Evolutionary conservation across 2,797 vertebrate genomes (phyloP).

Genomic region (Acrossocheilus wenchowensis): DNA sequence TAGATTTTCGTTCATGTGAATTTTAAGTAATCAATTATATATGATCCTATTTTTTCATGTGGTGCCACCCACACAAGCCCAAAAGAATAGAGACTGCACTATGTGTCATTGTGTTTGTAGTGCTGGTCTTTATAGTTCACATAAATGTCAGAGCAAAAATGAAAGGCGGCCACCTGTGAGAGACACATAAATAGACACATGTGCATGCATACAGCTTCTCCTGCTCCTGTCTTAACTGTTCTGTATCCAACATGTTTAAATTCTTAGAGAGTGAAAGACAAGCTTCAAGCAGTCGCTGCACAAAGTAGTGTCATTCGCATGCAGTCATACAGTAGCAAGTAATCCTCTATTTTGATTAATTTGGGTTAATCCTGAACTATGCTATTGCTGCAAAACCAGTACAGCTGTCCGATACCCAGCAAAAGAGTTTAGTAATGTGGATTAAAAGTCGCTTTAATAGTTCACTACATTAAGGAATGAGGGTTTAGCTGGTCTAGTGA

Average conservation of each 20-base stretch:
- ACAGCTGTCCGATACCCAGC: background rate
- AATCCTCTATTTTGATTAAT: slow-evolving; percentile 9
- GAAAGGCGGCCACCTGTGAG: slow-evolving; percentile 42
- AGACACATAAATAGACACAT: background rate
- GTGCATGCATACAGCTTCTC: background rate
- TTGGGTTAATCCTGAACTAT: slow-evolving; percentile 17
- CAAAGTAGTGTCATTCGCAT: background rate
- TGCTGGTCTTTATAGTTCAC: slow-evolving; percentile 50
- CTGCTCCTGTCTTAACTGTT: background rate
- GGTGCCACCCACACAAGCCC: slow-evolving; percentile 1
- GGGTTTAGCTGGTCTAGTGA: background rate
- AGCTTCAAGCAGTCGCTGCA: background rate
- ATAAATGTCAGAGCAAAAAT: slow-evolving; percentile 54
- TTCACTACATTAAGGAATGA: background rate
- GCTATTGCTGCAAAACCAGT: slow-evolving; percentile 13
- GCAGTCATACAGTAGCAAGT: background rate
- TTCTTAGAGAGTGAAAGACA: background rate
- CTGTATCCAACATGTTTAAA: background rate
- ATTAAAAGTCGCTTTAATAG: background rate
- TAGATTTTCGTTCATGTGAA: background rate
- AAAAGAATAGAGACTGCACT: slow-evolving; percentile 10
- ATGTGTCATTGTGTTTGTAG: slow-evolving; percentile 45
- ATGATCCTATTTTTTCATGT: slow-evolving; percentile 14
- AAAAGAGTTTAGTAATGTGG: background rate
- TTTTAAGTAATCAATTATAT: slow-evolving; percentile 22